phyloP scores from a whole-genome alignment of 2,113 vertebrate species.

The Hippocampus guttulatus region DNA sequence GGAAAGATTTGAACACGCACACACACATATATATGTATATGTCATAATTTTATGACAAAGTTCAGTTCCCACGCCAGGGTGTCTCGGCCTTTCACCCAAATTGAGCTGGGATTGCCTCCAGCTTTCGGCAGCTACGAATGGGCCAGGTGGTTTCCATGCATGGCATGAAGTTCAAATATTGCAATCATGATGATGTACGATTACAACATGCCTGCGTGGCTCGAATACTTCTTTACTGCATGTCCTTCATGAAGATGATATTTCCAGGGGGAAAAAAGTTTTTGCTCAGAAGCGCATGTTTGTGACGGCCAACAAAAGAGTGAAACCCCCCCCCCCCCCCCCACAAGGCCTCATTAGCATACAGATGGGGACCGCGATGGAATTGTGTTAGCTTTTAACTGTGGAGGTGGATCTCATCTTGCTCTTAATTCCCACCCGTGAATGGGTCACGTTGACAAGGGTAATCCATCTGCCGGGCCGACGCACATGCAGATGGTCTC shows the following conservation, averaged over 20 bases:
- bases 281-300: too few relatives aligned
- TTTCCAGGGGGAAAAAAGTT: background rate
- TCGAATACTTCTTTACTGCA: too few relatives aligned
- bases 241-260: too few relatives aligned
- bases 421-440: constrained; percentile 67
- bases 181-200: background rate
- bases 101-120: background rate
- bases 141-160: background rate
- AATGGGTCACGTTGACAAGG: constrained; percentile 55
- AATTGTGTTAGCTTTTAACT: constrained; percentile 39
- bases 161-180: background rate
- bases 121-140: background rate
- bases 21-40: too few relatives aligned
- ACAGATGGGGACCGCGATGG: constrained; percentile 65
- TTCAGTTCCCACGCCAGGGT: background rate
- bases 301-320: background rate
- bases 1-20: background rate
- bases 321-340: constrained; percentile 4
- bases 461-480: constrained; percentile 53
- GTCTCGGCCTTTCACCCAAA: background rate
- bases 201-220: too few relatives aligned
- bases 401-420: constrained; percentile 52
- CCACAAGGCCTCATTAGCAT: constrained; percentile 47
- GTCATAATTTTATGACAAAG: too few relatives aligned
- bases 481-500: constrained; percentile 60